These are phyloP conservation scores for Gasterosteus aculeatus DNA, from an alignment of 2,113 vertebrate species.

Conservation along the genomic window DNA sequence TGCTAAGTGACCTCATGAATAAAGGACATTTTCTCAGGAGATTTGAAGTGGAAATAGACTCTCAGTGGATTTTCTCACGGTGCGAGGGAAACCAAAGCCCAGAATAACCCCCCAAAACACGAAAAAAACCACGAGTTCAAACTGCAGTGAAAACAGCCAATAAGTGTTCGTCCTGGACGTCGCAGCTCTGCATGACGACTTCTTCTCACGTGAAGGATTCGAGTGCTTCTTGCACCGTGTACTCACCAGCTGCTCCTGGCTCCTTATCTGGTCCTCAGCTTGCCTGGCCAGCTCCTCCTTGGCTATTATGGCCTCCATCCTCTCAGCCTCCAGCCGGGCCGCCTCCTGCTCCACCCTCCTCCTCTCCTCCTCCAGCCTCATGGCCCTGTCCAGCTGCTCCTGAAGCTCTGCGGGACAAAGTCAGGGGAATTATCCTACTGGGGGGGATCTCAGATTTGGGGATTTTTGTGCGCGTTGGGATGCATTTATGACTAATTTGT, in stretches of 20 bases:
- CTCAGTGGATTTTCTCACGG: background rate
- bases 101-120: constrained; percentile 2
- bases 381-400: constrained; percentile 91
- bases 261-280: constrained; percentile 91
- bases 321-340: constrained; percentile 90
- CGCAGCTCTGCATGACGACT: constrained; percentile 4
- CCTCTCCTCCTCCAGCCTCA: constrained; percentile 91
- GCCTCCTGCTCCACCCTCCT: constrained; percentile 89
- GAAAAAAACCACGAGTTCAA: background rate
- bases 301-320: constrained; percentile 90
- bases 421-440: background rate
- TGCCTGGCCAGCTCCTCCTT: constrained; percentile 95
- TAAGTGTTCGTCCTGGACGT: constrained; percentile 19
- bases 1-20: background rate
- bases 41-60: background rate
- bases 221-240: background rate
- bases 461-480: background rate
- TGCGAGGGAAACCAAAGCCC: background rate
- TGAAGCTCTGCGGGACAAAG: constrained; percentile 84
- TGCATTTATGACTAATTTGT: background rate
- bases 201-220: constrained; percentile 51
- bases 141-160: background rate
- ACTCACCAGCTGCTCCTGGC: constrained; percentile 95
- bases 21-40: background rate
- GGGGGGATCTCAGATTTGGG: background rate